Percentiles rank a stretch among this genome's conserved stretches.
Evolutionary conservation across 2,797 vertebrate species (phyloP).

Genomic region (Poecilia wingei): DNA sequence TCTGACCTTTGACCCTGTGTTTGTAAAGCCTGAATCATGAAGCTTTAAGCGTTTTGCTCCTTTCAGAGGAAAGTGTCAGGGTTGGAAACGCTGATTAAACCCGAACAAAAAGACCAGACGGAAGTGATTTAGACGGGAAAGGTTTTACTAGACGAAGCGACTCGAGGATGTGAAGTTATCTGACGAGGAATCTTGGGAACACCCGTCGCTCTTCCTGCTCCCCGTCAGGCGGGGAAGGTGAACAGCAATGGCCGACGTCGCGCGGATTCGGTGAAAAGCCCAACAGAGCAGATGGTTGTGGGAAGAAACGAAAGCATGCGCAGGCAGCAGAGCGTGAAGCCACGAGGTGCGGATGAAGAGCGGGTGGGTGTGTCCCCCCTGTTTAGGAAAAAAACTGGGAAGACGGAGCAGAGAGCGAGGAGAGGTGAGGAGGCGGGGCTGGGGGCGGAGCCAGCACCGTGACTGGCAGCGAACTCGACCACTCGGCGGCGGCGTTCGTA

Average conservation of each 20-base stretch:
- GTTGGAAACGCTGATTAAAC: slow-evolving; percentile 41
- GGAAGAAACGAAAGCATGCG: slow-evolving; percentile 39
- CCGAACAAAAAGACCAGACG: slow-evolving; percentile 29
- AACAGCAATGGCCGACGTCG: slow-evolving; percentile 45
- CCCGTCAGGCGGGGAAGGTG: slow-evolving; percentile 3
- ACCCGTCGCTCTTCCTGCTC: background rate
- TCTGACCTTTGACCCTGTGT: slow-evolving; percentile 54
- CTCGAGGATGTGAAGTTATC: background rate
- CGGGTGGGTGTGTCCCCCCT: slow-evolving; percentile 22
- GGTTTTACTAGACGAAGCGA: background rate
- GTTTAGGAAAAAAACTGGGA: background rate
- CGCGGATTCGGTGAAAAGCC: background rate
- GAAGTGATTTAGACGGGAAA: background rate
- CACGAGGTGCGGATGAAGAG: slow-evolving; percentile 61
- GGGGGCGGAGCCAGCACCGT: slow-evolving; percentile 49
- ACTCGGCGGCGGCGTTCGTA: slow-evolving; percentile 25
- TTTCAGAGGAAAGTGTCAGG: slow-evolving; percentile 18
- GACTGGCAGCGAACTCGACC: slow-evolving; percentile 43
- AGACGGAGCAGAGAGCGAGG: slow-evolving; percentile 10
- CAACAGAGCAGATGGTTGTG: slow-evolving; percentile 18
- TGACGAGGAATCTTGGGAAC: background rate
- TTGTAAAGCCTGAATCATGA: slow-evolving; percentile 21
- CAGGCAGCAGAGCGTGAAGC: slow-evolving; percentile 55
- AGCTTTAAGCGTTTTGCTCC: slow-evolving; percentile 1
- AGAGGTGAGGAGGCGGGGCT: slow-evolving; percentile 2